Evolutionary conservation across 2,888 invertebrate genomes (phyloP), one percentile per base, ranked within the genome.

Genomic region (Agrypnus murinus): DNA sequence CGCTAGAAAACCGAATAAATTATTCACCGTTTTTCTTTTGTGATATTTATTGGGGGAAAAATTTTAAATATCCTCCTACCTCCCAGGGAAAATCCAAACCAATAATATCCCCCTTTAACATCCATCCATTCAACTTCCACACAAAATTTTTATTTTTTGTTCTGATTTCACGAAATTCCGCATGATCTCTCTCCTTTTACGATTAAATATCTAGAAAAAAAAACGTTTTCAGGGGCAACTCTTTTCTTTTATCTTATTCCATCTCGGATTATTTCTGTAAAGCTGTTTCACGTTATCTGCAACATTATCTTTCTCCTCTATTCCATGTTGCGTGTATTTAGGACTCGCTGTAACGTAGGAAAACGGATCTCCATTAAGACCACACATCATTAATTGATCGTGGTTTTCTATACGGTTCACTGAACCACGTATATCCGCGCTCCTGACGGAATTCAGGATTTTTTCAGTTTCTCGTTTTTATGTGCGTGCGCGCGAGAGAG

Each of bases 281-380:
- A 57, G 62, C 66, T 66, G 62, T 65, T 58, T 71, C 71, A 58
- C 66, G 71, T 66, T 70, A 70, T 70, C 69, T 65, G 53, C 69
- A 36, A 60, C 58, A 71, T 67, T 71, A 71, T 71, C 71, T 71
- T 60, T 38, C 65, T 71, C 50, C 25, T 32, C 71, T 46, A 71
- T 57, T 65, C 58, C 65, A 60, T 71, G 65, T 65, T 71, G 71
- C 71, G 71, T 71, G 71, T 66, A 66, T 66, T 71, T 63, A 66
- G 71, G 57, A 58, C 58, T 65, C 60, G 71, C 63, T 62, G 60
- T 38, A 32, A 53, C 67, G 50, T 62, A 63, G 65, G 68, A 58
- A 69, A 72, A 64, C 69, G 67, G 69, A 74, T 69, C 69, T 73
- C 72, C 74, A 74, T 74, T 74, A 74, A 72, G 71, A 70, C 69